Evolutionary conservation across 2,797 vertebrate genomes (phyloP).

Genomic region (Catharus ustulatus): DNA sequence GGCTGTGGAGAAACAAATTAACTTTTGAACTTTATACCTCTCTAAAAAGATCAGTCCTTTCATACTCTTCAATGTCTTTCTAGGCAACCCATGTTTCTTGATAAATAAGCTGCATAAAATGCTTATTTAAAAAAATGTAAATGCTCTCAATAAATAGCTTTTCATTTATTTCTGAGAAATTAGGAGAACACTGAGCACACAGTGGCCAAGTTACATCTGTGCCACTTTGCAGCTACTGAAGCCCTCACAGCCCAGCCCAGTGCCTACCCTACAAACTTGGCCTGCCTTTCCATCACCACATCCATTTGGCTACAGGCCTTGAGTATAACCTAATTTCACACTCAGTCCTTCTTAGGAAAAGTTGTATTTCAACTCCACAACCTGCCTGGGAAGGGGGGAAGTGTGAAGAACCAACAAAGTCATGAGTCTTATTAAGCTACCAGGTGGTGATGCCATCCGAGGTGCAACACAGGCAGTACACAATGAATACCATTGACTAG

Average conservation of each 20-base stretch:
- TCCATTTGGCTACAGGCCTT: no score
- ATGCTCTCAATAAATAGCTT: neutral
- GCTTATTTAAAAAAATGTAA: neutral
- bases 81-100: neutral
- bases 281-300: neutral
- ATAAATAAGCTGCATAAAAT: neutral
- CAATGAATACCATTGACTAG: neutral
- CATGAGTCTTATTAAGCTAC: neutral
- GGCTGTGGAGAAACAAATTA: neutral
- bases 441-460: neutral
- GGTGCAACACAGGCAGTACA: accelerated
- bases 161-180: neutral
- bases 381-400: neutral
- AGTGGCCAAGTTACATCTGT: neutral
- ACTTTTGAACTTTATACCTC: neutral
- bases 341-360: neutral
- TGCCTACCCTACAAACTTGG: neutral
- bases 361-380: neutral
- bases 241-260: neutral
- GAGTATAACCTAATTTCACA: neutral
- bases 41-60: accelerated
- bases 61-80: neutral
- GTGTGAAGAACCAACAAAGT: neutral
- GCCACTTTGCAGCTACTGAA: neutral
- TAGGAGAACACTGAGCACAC: accelerated